Evolutionary conservation across 2,797 vertebrate species (phyloP), one percentile per base, ranked within the genome.

Genomic region (Hydrocynus forskahlii): DNA sequence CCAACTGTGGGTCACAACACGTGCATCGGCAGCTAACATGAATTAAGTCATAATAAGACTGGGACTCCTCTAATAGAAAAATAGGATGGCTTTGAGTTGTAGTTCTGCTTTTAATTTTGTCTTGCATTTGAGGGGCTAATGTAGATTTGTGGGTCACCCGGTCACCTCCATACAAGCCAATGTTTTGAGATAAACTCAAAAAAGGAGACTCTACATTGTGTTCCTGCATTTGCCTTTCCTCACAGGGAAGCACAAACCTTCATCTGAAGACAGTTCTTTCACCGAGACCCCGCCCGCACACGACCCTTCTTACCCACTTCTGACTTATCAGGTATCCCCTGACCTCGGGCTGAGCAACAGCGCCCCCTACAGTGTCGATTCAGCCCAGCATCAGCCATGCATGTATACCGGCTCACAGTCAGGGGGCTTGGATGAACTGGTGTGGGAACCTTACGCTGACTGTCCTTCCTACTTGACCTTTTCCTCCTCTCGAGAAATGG

Each of bases 361-460:
- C 10, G 25, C 95, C 84, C 92, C 95, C 23, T 98, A 96, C 93
- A 93, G 95, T 90, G 95, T 96, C 90, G 97, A 98, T 83, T 93
- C 95, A 2, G 95, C 96, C 72, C 97, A 97, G 88, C 95, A 96
- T 66, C 97, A 98, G 92, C 97, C 97, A 1, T 99, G 97, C 91
- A 98, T 99, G 97, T 99, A 97, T 4, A 96, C 96, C 54, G 93
- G 95, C 0, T 93, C 96, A 0, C 94, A 97, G 19, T 90, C 95
- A 87, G 94, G 95, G 91, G 78, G 57, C 74, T 90, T 97, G 82
- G 97, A 97, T 85, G 96, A 98, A 87, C 96, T 97, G 89, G 95
- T 91, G 91, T 97, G 97, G 88, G 93, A 96, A 81, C 95, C 96
- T 6, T 98, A 83, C 40, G 50, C 72, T 2, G 78, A 86, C 45